Base-by-base conservation (phyloP, 2,797 vertebrate genomes). In the Limosa lapponica region DNA sequence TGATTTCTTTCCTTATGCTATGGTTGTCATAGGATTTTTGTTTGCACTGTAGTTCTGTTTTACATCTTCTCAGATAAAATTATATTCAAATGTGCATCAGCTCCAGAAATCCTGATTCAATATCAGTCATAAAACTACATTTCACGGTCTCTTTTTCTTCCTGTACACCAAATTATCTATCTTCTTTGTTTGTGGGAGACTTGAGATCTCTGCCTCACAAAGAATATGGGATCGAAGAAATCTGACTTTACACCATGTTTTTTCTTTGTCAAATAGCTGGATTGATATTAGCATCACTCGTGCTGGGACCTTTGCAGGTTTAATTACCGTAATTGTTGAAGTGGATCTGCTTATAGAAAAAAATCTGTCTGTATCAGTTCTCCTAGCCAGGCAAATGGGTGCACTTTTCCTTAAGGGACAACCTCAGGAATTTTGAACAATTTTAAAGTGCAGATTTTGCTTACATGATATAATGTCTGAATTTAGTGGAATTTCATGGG, bases 321-420 rank as follows among this genome's bases (percentile, higher is more conserved):
- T 84, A 74, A 66, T 78, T 69, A 44, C 14, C 18, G 8, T n/a
- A 73, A 43, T 34, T 46, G 41, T 48, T 81, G 12, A 66, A 66
- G 20, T 44, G 32, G 6, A 66, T 78, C 30, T 57, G 17, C 15
- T 61, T 49, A 28, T 18, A 52, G 67, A 78, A 71, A 49, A 54
- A 44, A 2, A 0, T 2, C 9, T 24, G 2, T 57, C 30, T 1
- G 0, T 46, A 72, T 49, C 20, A 20, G 22, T 41, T 58, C 39
- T 66, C 6, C 12, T 20, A 81, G 16, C 2, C 11, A 49, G 43
- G 8, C 10, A 80, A 89, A 34, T 10, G 13, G 28, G 65, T 73
- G 22, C 3, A 61, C 23, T 57, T 91, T 80, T 48, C 34, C 39
- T 77, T 65, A 48, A 25, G 37, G 24, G 39, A 62, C 11, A 37